Base-by-base conservation (phyloP, 2,797 vertebrate genomes). In the Danio albolineatus region DNA sequence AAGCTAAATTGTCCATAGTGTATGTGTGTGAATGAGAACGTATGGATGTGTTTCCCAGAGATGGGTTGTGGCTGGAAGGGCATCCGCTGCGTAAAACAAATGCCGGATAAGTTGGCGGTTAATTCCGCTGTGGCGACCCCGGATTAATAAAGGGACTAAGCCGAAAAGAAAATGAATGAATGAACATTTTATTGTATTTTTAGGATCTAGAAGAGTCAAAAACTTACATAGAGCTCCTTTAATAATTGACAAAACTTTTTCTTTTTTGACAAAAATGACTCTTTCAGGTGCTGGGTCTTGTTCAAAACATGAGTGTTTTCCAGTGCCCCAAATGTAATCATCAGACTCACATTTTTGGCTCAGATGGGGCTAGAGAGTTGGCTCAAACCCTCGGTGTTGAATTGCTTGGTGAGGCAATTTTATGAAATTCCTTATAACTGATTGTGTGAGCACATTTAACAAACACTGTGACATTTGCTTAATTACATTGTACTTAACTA, bases 261-360 rank as follows among this genome's bases (percentile, higher is more conserved):
- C 6, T 64, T 21, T 12, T 44, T 53, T 39, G 12, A 10, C 14
- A 46, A 46, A 46, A 7, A 12, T 46, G 7, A n/a, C 1, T 54
- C 79, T 87, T 60, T 13, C 89, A 99, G 98, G 95, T 99, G 80
- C 91, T 99, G 54, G 98, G 98, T 8, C 92, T 99, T 89, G 90
- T 99, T 73, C 97, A 99, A 90, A 99, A 99, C 89, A 99, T 99
- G 98, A 99, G 96, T 84, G 95, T 98, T 90, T 99, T 99, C 91
- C 95, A 93, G 39, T 99, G 98, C 90, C 98, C 98, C 46, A 95
- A 95, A 53, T 99, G 98, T 86, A 91, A 93, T 78, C 96, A 98
- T 9, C 93, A 94, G 89, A 98, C 95, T 1, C 96, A 98, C 89
- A 97, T 99, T 88, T 99, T 99, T 53, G 97, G 98, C 83, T 91